These are phyloP conservation scores for Halichoeres trimaculatus DNA, from an alignment of 2,113 vertebrate genomes.

Conservation along the genomic window DNA sequence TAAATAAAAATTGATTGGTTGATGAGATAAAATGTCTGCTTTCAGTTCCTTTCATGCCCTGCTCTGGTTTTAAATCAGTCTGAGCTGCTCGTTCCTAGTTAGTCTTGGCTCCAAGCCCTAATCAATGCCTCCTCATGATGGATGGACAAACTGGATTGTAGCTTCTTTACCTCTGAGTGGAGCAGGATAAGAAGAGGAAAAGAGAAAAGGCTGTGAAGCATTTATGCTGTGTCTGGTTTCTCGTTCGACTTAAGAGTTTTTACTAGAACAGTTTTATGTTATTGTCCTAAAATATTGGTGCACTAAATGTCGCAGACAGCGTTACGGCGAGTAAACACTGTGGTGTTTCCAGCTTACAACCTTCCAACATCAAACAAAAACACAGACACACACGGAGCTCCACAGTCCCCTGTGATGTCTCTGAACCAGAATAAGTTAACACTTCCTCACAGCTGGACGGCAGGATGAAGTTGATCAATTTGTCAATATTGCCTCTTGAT, in stretches of 20 bases:
- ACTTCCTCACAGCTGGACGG: conserved; percentile 68
- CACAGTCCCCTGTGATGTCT: conserved; percentile 34
- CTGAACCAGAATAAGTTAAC: conserved; percentile 62
- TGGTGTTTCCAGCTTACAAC: conserved; percentile 18
- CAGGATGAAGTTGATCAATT: conserved; percentile 70
- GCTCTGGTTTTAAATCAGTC: conserved; percentile 30
- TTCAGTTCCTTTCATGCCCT: not conserved
- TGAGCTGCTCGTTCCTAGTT: conserved; percentile 33
- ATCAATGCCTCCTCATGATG: conserved; percentile 65
- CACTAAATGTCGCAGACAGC: conserved; percentile 48
- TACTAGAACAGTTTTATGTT: not conserved
- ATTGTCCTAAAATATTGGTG: conserved; percentile 42
- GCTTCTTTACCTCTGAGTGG: conserved; percentile 10
- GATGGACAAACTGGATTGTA: conserved; percentile 20
- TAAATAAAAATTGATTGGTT: no score
- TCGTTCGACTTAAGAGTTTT: conserved; percentile 11
- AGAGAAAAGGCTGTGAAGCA: not conserved
- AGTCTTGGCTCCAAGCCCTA: conserved; percentile 48
- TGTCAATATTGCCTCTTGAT: conserved; percentile 69
- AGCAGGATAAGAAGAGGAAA: not conserved
- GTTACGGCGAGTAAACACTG: conserved; percentile 25
- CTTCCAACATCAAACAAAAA: not conserved
- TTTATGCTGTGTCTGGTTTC: conserved; percentile 26
- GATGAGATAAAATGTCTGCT: conserved; percentile 10
- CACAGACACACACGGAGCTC: not conserved